Evolutionary conservation across 2,797 vertebrate genomes (phyloP).

Genomic region (Microchirus variegatus): DNA sequence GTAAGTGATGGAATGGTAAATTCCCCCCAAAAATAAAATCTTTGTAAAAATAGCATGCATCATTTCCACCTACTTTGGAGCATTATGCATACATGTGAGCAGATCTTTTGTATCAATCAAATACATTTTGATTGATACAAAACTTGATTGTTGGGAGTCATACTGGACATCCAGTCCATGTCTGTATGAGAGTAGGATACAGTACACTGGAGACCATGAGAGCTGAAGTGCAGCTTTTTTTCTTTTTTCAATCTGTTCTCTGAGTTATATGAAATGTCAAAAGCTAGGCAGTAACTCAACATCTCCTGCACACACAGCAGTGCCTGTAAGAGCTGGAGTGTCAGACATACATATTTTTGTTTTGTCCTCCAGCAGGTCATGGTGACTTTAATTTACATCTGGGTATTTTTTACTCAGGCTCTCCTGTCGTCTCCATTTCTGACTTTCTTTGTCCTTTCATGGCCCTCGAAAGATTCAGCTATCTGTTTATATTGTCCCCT

Average conservation of each 20-base stretch:
- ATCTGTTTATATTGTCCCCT: conserved; percentile 9
- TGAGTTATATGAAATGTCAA: conserved; percentile 16
- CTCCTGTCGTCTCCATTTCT: conserved; percentile 4
- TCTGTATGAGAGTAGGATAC: too few species aligned
- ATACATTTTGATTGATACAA: too few species aligned
- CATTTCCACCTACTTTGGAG: too few species aligned
- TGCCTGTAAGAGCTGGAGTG: conserved; percentile 5
- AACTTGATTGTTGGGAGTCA: too few species aligned
- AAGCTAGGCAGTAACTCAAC: background rate
- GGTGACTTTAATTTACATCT: conserved; percentile 6
- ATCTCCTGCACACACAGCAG: background rate
- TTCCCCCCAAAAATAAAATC: too few species aligned
- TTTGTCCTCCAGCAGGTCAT: conserved; percentile 22
- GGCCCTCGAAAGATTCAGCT: conserved; percentile 2
- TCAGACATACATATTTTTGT: conserved; percentile 24
- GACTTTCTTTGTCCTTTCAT: conserved; percentile 29
- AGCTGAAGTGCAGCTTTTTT: too few species aligned
- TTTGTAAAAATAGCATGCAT: too few species aligned
- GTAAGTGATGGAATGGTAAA: too few species aligned
- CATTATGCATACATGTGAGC: too few species aligned
- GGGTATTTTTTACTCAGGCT: conserved; percentile 14
- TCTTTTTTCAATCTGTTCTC: background rate
- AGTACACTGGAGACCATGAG: too few species aligned
- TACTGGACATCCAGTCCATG: too few species aligned
- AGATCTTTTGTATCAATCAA: too few species aligned